Base-by-base conservation (phyloP, 2,888 invertebrate genomes). In the Epistrophe grossulariae region DNA sequence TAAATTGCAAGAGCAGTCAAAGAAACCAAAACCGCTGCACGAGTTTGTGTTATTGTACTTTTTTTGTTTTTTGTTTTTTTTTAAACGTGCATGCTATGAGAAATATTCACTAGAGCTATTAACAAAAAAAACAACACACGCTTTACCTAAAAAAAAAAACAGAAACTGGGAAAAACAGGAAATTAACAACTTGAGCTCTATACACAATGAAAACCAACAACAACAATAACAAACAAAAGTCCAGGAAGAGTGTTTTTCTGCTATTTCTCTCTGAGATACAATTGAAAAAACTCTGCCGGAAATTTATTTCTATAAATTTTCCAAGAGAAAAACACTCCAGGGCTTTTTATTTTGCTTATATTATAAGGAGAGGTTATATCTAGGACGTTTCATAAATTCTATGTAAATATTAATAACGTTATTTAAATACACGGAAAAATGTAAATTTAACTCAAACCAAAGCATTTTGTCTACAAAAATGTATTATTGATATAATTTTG, bases 181-280 rank as follows among this genome's bases (percentile, higher is more conserved):
- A 85, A 82, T 85, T 85, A 82, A 85, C 82, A 85, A 85, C 78
- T 84, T 70, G 80, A 72, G 80, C 84, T 84, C 84, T 84, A n/a
- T 59, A 73, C 66, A 84, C 84, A 84, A 76, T 64, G 50, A 52
- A 45, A 83, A 50, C 62, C 62, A 62, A 62, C 62, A 62, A 48
- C 45, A 73, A 59, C 59, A 38, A 62, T 28, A 60, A 59, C 15
- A 45, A 70, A 55, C 8, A 40, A 74, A 24, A 76, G 11, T 31
- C 40, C 40, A 48, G 66, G 57, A 73, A 52, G 85, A 82, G 81
- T 82, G 78, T 38, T 78, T 79, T 78, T 64, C 73, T 62, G 68
- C 19, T 66, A 17, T 55, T 72, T 77, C 55, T 77, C 55, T 40
- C 40, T 8, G 13, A 70, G n/a, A 78, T 52, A 81, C 82, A 79